phyloP scores from a whole-genome alignment of 1,140 invertebrate genomes.

The Saccostrea echinata region DNA sequence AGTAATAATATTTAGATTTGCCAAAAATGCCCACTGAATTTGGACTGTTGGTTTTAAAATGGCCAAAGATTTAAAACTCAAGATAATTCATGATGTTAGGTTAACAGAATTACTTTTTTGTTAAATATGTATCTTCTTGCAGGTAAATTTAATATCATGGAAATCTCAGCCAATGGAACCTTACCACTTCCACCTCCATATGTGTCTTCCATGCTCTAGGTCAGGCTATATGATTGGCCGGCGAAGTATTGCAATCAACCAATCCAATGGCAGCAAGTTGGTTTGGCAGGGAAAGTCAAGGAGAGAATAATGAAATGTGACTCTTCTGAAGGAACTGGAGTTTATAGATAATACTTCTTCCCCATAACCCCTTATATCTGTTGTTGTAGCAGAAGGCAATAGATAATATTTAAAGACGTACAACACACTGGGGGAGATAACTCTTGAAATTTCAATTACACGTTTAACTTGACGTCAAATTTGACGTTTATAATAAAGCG shows the following conservation, averaged over 20 bases:
- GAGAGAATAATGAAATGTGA: conserved; percentile 82
- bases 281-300: conserved; percentile 82
- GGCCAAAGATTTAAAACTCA: too few species aligned
- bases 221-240: conserved; percentile 83
- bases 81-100: too few species aligned
- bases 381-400: too few species aligned
- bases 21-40: too few species aligned
- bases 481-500: too few species aligned
- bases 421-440: too few species aligned
- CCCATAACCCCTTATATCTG: too few species aligned
- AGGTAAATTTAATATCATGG: conserved; percentile 64
- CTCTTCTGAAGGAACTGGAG: conserved; percentile 68
- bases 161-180: conserved; percentile 57
- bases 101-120: neutral
- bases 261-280: conserved; percentile 85
- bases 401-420: too few species aligned
- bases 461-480: too few species aligned
- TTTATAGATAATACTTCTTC: conserved; percentile 65
- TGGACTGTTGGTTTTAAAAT: too few species aligned
- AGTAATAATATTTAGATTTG: too few species aligned
- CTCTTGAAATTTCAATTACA: too few species aligned
- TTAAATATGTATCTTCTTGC: neutral
- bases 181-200: conserved; percentile 85
- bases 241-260: conserved; percentile 84
- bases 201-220: conserved; percentile 83